Percentiles rank a stretch among this genome's conserved stretches.
phyloP scores from a whole-genome alignment of 1,140 invertebrate species.

The Thrips palmi region DNA sequence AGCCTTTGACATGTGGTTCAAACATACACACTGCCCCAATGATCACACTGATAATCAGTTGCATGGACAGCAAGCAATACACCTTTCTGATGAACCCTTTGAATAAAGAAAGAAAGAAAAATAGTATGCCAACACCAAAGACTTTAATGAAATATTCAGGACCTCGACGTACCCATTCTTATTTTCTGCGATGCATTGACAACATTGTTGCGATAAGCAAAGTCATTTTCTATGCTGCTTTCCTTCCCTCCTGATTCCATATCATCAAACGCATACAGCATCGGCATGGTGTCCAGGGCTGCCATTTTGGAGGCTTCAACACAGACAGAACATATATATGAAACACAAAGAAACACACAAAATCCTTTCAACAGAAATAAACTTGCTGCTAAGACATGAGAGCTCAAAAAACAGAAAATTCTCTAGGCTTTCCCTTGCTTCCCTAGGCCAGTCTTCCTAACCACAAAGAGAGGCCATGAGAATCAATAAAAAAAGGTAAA shows the following conservation, averaged over 20 bases:
- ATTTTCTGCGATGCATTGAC: constrained; percentile 39
- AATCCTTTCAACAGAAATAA: too few species aligned
- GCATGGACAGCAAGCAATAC: constrained; percentile 54
- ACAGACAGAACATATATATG: too few species aligned
- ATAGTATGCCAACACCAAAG: background rate
- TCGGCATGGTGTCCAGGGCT: too few species aligned
- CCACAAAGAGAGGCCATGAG: too few species aligned
- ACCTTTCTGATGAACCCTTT: constrained; percentile 62
- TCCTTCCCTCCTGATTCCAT: constrained; percentile 13
- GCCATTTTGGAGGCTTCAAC: too few species aligned
- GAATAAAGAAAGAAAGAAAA: constrained; percentile 12
- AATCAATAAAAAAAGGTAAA: too few species aligned
- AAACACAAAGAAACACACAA: too few species aligned
- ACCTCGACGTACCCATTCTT: constrained; percentile 29
- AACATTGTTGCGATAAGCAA: constrained; percentile 49
- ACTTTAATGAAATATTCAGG: background rate
- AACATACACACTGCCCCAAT: constrained; percentile 43
- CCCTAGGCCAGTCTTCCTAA: too few species aligned
- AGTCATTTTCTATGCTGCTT: constrained; percentile 33
- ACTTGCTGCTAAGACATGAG: too few species aligned
- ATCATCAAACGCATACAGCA: too few species aligned
- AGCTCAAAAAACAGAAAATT: too few species aligned
- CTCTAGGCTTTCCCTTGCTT: too few species aligned
- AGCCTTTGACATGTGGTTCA: constrained; percentile 37
- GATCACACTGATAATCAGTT: constrained; percentile 49